Percentiles rank a stretch among this genome's conserved stretches.
Evolutionary conservation across 2,113 vertebrate species (phyloP).

Genomic region (Nannobrachium achirus): DNA sequence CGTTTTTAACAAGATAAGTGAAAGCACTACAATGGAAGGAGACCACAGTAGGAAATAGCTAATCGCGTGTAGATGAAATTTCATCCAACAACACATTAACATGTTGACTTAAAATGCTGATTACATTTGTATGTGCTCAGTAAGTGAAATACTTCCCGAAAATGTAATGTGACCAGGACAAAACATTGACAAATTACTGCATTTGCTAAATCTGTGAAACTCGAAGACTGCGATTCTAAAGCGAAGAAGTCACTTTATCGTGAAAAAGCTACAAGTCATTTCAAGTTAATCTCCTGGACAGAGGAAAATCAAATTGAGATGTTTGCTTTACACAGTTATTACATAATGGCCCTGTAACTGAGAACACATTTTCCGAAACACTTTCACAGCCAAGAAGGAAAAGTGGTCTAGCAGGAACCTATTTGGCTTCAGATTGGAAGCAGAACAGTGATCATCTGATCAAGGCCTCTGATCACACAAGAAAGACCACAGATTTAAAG

Average conservation of each 20-base stretch:
- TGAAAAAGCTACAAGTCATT: constrained; percentile 12
- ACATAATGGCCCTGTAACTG: constrained; percentile 54
- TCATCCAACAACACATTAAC: constrained; percentile 42
- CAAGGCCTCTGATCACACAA: too few species aligned
- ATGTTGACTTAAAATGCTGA: constrained; percentile 24
- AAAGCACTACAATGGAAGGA: not conserved
- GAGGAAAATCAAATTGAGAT: constrained; percentile 1
- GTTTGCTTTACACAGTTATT: constrained; percentile 9
- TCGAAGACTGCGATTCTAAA: constrained; percentile 28
- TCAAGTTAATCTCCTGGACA: constrained; percentile 1
- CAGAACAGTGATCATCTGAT: too few species aligned
- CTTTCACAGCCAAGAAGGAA: constrained; percentile 32
- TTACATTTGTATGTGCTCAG: constrained; percentile 39
- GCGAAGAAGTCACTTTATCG: constrained; percentile 7
- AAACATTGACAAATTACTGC: constrained; percentile 36
- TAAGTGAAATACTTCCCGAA: constrained; percentile 1
- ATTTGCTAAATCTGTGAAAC: constrained; percentile 40
- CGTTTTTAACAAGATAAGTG: not conserved
- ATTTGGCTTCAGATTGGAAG: not conserved
- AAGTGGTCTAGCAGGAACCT: not conserved
- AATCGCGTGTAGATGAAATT: constrained; percentile 61
- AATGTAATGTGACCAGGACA: constrained; percentile 17
- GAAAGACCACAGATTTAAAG: too few species aligned
- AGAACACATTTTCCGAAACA: constrained; percentile 40
- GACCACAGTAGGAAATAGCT: constrained; percentile 14